These are phyloP conservation scores for Charadrius vociferus DNA, from an alignment of 2,113 vertebrate genomes.

Conservation along the genomic window DNA sequence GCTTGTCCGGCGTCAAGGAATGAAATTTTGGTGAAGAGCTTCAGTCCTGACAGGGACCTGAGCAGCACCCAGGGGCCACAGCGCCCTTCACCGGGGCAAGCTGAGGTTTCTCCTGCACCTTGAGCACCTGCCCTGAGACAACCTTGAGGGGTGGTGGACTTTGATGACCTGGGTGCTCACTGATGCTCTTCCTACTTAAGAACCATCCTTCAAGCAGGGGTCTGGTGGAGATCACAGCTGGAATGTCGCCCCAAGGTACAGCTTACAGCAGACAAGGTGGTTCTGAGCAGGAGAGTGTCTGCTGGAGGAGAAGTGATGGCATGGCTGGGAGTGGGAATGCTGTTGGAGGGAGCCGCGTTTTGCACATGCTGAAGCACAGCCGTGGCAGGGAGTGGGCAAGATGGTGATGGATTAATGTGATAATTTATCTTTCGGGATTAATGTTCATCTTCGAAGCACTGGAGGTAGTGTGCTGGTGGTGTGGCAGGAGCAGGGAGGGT, in stretches of 20 bases:
- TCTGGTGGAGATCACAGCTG: neutral
- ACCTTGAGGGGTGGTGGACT: neutral
- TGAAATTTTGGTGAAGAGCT: neutral
- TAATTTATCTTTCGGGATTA: neutral
- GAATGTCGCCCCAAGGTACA: fast-evolving
- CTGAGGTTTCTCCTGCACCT: neutral
- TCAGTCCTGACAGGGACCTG: neutral
- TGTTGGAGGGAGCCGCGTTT: neutral
- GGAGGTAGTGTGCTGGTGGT: neutral
- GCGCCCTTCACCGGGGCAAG: neutral
- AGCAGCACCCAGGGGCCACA: neutral
- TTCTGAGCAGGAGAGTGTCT: neutral
- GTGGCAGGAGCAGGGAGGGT: neutral
- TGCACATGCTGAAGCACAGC: neutral
- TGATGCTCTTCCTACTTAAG: neutral
- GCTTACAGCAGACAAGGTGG: neutral
- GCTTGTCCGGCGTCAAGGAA: fast-evolving
- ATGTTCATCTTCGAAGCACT: fast-evolving
- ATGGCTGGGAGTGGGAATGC: fast-evolving
- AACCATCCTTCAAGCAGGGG: neutral
- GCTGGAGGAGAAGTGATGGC: neutral
- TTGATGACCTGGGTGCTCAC: neutral
- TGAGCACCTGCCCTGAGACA: neutral
- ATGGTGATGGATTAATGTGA: fast-evolving
- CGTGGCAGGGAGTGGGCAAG: neutral